Base-by-base conservation (phyloP, 2,888 invertebrate genomes). In the Cephus sareptanus region DNA sequence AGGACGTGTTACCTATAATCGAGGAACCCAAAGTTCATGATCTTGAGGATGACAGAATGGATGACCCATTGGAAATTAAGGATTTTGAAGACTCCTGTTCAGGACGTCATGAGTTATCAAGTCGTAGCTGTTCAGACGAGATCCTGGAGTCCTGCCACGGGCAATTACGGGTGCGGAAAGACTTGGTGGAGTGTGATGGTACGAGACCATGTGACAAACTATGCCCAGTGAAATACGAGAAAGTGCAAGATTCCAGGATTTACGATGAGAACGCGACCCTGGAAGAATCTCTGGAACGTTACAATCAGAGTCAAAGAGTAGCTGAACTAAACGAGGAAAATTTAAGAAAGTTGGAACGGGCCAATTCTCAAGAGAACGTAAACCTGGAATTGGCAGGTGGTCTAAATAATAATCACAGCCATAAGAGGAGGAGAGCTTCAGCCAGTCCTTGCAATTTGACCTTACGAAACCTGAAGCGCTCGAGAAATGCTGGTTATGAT, bases 391-490 rank as follows among this genome's bases (percentile, higher is more conserved):
- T 86, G 0, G 83, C 87, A 3, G 82, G 83, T 3, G 89, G 86
- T 74, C 82, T 89, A 34, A 90, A 90, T 73, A 79, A 79, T 56
- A 89, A 89, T 71, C 89, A 88, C 82, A 73, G 69, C 11, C 87
- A 89, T 76, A 89, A 89, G 35, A 85, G 86, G 68, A 82, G 88
- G 75, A 83, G 90, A 11, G 88, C 88, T 30, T 91, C 91, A 15
- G 85, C 85, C 3, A 91, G 91, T 78, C 91, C 91, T 3, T 88
- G 90, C 37, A 88, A 87, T 69, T 75, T 89, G 2, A 85, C 85
- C 0, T 80, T 86, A 3, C 88, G 87, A 34, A 91, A 93, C 81
- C 92, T 93, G 78, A 94, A 94, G 85, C 94, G 94, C 80, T 90
- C 82, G 91, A 93, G 85, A 78, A 91, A 85, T 80, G 86, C 84